Percentiles rank a stretch among this genome's conserved stretches.
Conservation (phyloP, 2,113 vertebrate genomes). For the Mesembrinibis cayennensis region DNA sequence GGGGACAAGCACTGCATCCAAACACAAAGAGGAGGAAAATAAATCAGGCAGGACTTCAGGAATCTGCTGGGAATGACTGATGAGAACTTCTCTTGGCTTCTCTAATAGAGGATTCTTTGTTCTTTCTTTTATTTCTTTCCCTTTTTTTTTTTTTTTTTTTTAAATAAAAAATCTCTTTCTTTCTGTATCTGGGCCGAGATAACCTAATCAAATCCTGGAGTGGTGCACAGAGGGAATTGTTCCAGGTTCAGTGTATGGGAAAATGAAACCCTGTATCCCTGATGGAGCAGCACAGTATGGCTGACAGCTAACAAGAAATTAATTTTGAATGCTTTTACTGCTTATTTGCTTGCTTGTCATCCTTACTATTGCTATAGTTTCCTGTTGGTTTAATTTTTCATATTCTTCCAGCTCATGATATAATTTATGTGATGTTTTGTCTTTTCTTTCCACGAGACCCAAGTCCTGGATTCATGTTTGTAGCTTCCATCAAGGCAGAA, state of each 20-base stretch:
- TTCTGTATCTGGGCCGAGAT: background rate
- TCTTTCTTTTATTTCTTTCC: background rate
- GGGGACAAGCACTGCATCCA: background rate
- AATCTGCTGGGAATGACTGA: background rate
- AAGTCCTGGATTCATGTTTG: background rate
- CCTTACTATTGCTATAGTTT: background rate
- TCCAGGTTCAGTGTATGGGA: background rate
- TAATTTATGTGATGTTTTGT: background rate
- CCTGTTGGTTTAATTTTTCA: background rate
- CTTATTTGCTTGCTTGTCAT: conserved; percentile 8
- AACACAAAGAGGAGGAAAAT: background rate
- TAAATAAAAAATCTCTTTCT: background rate
- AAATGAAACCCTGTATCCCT: background rate
- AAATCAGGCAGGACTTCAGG: background rate
- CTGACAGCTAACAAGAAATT: conserved; percentile 1
- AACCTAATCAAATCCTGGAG: background rate
- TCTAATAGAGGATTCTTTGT: background rate
- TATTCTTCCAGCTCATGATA: background rate
- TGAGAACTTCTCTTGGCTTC: background rate
- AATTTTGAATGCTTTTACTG: background rate
- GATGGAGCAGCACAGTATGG: background rate
- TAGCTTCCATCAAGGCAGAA: background rate
- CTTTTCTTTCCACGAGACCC: background rate
- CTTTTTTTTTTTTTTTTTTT: background rate
- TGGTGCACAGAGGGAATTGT: background rate